A percentile compares a stretch with the other conserved stretches of the same genome.
Evolutionary conservation across 53 echinoderm and acorn worm genomes (phyloP).

Genomic region (Henricia sp.): DNA sequence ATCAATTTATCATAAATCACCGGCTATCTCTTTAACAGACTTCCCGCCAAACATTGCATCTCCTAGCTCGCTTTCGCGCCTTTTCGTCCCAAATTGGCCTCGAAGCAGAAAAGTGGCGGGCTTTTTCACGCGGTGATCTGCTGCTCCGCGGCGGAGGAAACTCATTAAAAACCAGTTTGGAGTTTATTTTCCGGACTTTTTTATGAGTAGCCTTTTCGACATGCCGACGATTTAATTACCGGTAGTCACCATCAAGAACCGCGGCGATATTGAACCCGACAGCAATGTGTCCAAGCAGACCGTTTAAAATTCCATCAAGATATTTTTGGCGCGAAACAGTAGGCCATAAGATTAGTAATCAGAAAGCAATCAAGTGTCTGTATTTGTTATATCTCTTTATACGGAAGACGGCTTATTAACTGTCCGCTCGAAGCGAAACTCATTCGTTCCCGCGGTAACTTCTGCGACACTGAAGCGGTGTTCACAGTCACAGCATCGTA

Average conservation of each 20-base stretch:
- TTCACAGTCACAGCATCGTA: no score
- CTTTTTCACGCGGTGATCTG: conserved; percentile 38
- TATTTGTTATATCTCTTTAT: no score
- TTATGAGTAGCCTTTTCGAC: conserved; percentile 38
- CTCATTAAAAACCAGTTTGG: conserved; percentile 65
- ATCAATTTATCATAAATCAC: no score
- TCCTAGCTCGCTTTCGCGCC: conserved; percentile 59
- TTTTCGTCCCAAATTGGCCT: conserved; percentile 54
- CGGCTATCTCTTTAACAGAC: conserved; percentile 15
- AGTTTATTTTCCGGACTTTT: conserved; percentile 60
- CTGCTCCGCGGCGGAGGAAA: conserved; percentile 49
- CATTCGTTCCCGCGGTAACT: no score
- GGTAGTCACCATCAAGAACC: neutral
- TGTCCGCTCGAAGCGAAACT: no score
- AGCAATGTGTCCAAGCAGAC: conserved; percentile 5
- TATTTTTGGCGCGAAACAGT: neutral
- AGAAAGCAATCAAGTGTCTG: neutral
- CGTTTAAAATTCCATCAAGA: conserved; percentile 50
- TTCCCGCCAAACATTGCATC: conserved; percentile 21
- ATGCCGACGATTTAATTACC: conserved; percentile 53
- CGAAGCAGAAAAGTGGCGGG: conserved; percentile 47
- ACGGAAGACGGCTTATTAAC: no score
- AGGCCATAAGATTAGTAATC: neutral
- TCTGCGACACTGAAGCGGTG: no score
- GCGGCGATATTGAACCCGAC: conserved; percentile 10